Evolutionary conservation across 23 tunicate genomes (phyloP), one percentile per base, ranked within the genome.

Genomic region (Ciona savignyi): DNA sequence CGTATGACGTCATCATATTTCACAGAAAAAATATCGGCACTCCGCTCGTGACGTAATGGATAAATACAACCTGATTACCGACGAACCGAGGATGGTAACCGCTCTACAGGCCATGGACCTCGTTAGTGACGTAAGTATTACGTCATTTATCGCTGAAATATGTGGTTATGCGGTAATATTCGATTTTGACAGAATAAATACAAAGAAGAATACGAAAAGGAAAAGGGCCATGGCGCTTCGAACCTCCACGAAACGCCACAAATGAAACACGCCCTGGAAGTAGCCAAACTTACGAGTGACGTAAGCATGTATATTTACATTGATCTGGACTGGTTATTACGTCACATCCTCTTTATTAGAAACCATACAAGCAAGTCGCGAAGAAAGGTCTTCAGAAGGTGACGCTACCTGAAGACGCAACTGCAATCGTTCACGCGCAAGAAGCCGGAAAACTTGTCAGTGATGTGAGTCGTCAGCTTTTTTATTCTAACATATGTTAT

Each of bases 381-480:
- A 34, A 63, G 66, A 74, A 82, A 63, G 61, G 48, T 25, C 65
- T 88, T 42, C 81, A 73, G 29, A 71, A 70, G 23, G 86, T 83
- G 30, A 51, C 61, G 34, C 30, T 88, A 25, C 87, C 87, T 22
- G 87, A 88, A 72, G 87, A 88, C 29, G 63, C 96, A 51, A 77
- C 77, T 27, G 68, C 51, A 0, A 82, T 88, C n/a, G 81, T 76
- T 27, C 97, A 91, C 33, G 97, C 97, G 2, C 34, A 77, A 32
- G 70, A 89, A 32, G 85, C 76, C 25, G 84, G 84, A 62, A 85
- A 80, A 61, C 83, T 91, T 25, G 74, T 74, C 49, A 91, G 97
- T 66, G 83, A 91, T 51, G 97, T 91, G 67, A 80, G 96, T 64
- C 22, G n/a, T n/a, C n/a, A n/a, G n/a, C n/a, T n/a, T n/a, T n/a